phyloP scores from a whole-genome alignment of 2,888 invertebrate genomes.

The Tetragnatha montana region DNA sequence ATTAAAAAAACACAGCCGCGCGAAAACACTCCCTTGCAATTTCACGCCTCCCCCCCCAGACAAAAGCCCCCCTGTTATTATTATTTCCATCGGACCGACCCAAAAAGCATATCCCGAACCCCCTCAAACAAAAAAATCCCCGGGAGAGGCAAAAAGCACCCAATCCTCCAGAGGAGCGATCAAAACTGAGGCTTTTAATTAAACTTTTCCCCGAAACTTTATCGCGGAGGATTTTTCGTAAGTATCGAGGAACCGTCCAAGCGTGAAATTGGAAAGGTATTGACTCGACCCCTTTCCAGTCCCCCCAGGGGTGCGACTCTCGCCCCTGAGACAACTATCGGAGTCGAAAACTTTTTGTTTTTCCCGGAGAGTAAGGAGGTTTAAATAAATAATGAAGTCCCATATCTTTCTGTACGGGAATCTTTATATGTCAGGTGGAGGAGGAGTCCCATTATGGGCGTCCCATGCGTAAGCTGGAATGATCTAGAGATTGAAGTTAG shows the following conservation, averaged over 20 bases:
- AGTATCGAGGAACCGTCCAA: slow-evolving; percentile 56
- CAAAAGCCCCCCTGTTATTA: not conserved
- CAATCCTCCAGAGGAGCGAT: slow-evolving; percentile 20
- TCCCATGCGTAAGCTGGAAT: not conserved
- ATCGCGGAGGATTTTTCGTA: slow-evolving; percentile 63
- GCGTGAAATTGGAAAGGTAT: slow-evolving; percentile 69
- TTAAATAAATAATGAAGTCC: slow-evolving; percentile 53
- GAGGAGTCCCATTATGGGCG: not conserved
- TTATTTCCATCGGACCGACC: not conserved
- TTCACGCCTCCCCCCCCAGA: not conserved
- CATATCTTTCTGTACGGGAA: not conserved
- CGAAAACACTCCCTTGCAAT: not conserved
- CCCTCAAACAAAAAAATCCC: not conserved
- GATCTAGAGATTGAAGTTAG: not conserved
- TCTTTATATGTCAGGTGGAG: not conserved
- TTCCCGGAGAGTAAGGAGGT: slow-evolving; percentile 28
- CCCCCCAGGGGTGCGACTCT: slow-evolving; percentile 29
- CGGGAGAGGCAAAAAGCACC: not conserved
- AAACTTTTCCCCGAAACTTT: slow-evolving; percentile 66
- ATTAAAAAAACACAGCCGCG: not conserved
- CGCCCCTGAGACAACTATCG: slow-evolving; percentile 46
- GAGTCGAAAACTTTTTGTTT: slow-evolving; percentile 35
- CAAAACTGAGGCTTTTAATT: slow-evolving; percentile 63
- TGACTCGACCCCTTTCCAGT: slow-evolving; percentile 29
- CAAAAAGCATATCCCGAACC: slow-evolving; percentile 28